Conservation (phyloP, 2,113 vertebrate species). For the Lampris incognitus region DNA sequence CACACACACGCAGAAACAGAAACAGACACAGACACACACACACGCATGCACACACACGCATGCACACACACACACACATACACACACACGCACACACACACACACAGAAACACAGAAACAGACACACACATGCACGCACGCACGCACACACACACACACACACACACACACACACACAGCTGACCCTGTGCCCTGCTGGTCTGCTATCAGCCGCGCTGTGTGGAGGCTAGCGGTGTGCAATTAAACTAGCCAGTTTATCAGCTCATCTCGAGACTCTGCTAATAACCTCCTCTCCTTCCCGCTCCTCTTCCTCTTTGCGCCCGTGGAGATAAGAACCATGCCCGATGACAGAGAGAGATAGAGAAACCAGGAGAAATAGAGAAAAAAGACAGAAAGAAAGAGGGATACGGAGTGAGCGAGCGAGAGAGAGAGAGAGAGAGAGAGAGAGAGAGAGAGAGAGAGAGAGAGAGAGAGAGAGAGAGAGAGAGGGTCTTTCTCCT, state of each 20-base stretch:
- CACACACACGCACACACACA: no score
- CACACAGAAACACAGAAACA: no score
- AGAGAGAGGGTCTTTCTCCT: background rate
- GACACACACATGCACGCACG: background rate
- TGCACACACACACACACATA: background rate
- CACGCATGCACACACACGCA: background rate
- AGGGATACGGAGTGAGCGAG: constrained; percentile 6
- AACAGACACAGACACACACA: no score
- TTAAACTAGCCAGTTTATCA: constrained; percentile 72
- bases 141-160: background rate
- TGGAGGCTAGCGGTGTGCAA: constrained; percentile 62
- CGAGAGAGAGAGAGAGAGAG: background rate
- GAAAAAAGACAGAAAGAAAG: background rate
- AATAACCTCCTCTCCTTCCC: constrained; percentile 72
- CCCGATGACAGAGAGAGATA: constrained; percentile 2
- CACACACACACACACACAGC: constrained; percentile 30
- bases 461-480: constrained; percentile 3
- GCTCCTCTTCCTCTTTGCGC: constrained; percentile 65
- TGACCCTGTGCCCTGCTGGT: constrained; percentile 44
- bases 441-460: constrained; percentile 5
- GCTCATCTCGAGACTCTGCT: constrained; percentile 68
- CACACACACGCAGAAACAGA: no score
- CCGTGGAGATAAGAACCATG: constrained; percentile 56
- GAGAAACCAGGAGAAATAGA: background rate
- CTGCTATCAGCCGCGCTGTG: constrained; percentile 52